Percentiles rank a stretch among this genome's conserved stretches.
Conservation (phyloP, 1,140 invertebrate genomes). For the Hyles vespertilio region DNA sequence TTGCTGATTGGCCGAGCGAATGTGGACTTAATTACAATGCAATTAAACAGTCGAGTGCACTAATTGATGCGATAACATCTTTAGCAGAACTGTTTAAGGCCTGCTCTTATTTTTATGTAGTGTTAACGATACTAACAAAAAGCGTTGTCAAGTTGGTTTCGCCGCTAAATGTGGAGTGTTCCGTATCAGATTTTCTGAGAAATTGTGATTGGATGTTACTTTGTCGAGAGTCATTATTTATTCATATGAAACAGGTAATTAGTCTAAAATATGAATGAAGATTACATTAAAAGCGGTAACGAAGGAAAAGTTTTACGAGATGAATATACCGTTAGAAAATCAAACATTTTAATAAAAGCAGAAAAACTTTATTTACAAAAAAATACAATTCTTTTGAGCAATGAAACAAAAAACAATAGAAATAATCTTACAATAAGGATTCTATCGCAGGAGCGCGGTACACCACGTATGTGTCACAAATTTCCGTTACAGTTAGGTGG, state of each 20-base stretch:
- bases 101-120: constrained; percentile 30
- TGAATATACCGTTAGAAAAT: too few species aligned
- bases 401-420: too few species aligned
- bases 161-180: constrained; percentile 8
- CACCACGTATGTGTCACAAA: constrained; percentile 14
- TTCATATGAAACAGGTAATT: too few species aligned
- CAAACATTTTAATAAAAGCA: too few species aligned
- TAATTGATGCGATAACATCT: constrained; percentile 42
- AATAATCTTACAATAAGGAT: too few species aligned
- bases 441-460: not conserved
- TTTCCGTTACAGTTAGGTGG: constrained; percentile 19
- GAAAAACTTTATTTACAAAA: too few species aligned
- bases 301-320: too few species aligned
- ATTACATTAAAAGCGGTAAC: too few species aligned
- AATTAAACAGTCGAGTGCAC: constrained; percentile 45
- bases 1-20: constrained; percentile 38
- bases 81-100: constrained; percentile 22
- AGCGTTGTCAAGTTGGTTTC: constrained; percentile 24
- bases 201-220: too few species aligned
- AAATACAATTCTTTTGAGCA: too few species aligned
- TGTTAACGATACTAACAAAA: constrained; percentile 23
- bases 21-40: constrained; percentile 50
- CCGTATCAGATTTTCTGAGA: not conserved
- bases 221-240: too few species aligned
- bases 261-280: too few species aligned